phyloP scores from a whole-genome alignment of 2,888 invertebrate species.

The Ecliptopera silaceata region DNA sequence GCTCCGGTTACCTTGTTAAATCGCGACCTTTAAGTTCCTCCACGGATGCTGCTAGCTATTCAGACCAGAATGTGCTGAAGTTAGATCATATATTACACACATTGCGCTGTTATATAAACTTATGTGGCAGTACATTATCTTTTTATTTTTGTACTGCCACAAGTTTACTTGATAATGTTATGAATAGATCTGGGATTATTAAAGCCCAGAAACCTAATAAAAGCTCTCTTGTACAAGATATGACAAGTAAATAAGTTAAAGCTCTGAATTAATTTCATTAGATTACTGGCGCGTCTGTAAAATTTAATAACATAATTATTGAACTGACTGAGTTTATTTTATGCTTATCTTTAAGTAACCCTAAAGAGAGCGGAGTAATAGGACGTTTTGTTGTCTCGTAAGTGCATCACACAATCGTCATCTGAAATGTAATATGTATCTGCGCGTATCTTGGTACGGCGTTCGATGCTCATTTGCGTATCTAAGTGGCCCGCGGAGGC shows the following conservation, averaged over 20 bases:
- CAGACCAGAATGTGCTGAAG: constrained; percentile 34
- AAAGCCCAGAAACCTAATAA: too few species aligned
- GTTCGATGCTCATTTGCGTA: constrained; percentile 81
- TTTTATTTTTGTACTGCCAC: constrained; percentile 26
- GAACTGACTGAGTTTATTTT: too few species aligned
- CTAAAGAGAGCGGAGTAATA: not conserved
- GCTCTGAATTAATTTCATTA: too few species aligned
- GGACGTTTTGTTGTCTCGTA: constrained; percentile 7
- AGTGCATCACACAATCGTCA: constrained; percentile 39
- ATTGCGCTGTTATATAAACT: constrained; percentile 18
- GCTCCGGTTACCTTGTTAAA: constrained; percentile 53
- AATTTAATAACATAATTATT: too few species aligned
- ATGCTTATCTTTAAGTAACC: too few species aligned
- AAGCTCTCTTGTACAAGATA: too few species aligned
- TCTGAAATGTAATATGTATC: constrained; percentile 52
- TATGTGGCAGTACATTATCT: constrained; percentile 15
- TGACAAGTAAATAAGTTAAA: too few species aligned
- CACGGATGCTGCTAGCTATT: constrained; percentile 35
- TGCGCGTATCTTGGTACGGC: constrained; percentile 50
- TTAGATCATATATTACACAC: constrained; percentile 31
- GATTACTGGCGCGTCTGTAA: too few species aligned
- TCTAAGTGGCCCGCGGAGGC: constrained; percentile 79
- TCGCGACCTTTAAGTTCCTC: constrained; percentile 42
- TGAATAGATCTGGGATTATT: constrained; percentile 4
- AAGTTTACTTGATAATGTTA: constrained; percentile 14